Percentiles rank a stretch among this genome's conserved stretches.
These are phyloP conservation scores for Campylomormyrus tamandua DNA, from an alignment of 2,113 vertebrate species.

Conservation along the genomic window DNA sequence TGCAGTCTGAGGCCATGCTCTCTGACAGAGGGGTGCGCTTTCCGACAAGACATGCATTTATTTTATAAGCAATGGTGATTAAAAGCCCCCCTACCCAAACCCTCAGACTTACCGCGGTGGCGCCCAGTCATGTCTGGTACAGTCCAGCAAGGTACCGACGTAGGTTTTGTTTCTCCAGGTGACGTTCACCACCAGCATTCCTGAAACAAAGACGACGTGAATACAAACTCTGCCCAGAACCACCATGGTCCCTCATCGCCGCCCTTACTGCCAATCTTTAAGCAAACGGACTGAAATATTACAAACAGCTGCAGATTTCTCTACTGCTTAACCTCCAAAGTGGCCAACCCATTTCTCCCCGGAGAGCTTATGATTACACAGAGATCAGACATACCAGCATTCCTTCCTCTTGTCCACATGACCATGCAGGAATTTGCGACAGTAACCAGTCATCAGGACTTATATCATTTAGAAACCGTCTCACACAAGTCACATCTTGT, in stretches of 20 bases:
- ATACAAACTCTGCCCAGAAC: slow-evolving; percentile 18
- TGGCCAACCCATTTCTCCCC: neutral
- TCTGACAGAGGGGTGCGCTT: neutral
- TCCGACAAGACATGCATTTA: neutral
- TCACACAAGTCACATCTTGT: neutral
- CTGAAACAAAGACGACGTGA: slow-evolving; percentile 49
- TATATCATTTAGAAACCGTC: neutral
- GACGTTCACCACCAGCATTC: slow-evolving; percentile 97
- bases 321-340: neutral
- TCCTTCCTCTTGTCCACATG: neutral
- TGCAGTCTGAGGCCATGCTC: neutral
- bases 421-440: neutral
- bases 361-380: neutral
- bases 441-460: neutral
- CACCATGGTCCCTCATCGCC: slow-evolving; percentile 4
- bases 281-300: neutral
- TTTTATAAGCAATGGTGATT: neutral
- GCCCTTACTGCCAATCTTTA: neutral
- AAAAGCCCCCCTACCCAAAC: neutral
- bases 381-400: neutral
- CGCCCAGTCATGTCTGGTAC: slow-evolving; percentile 95
- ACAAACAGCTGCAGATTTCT: neutral
- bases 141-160: slow-evolving; percentile 91
- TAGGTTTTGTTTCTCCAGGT: slow-evolving; percentile 99
- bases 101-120: slow-evolving; percentile 76